Evolutionary conservation across 2,888 invertebrate genomes (phyloP).

Genomic region (Bellardia bayeri): DNA sequence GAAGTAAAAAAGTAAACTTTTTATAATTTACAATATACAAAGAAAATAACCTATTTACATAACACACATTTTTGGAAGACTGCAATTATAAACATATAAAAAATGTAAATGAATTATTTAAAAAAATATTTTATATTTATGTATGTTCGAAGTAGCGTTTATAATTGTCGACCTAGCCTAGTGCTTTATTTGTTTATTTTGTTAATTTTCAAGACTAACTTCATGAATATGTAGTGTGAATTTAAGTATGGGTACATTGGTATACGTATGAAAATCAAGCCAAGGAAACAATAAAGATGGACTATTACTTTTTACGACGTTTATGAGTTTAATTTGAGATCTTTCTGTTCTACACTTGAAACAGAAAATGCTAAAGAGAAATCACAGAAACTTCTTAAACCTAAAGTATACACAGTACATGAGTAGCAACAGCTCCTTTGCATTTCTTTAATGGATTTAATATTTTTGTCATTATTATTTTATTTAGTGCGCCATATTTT

Average conservation of each 20-base stretch:
- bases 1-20: background rate
- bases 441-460: no score
- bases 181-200: conserved; percentile 8
- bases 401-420: no score
- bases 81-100: no score
- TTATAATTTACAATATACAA: background rate
- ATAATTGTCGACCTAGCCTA: no score
- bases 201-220: background rate
- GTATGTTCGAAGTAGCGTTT: no score
- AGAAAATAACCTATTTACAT: no score
- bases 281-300: conserved; percentile 47
- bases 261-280: conserved; percentile 41
- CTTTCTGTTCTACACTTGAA: background rate
- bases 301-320: conserved; percentile 60
- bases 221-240: conserved; percentile 7
- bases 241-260: background rate
- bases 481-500: background rate
- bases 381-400: no score
- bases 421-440: no score
- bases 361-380: no score
- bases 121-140: no score
- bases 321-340: conserved; percentile 53
- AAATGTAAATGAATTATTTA: no score
- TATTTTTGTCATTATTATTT: background rate
- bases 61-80: no score